These are phyloP conservation scores for Cranoglanis bouderius DNA, from an alignment of 2,113 vertebrate species.

Conservation along the genomic window DNA sequence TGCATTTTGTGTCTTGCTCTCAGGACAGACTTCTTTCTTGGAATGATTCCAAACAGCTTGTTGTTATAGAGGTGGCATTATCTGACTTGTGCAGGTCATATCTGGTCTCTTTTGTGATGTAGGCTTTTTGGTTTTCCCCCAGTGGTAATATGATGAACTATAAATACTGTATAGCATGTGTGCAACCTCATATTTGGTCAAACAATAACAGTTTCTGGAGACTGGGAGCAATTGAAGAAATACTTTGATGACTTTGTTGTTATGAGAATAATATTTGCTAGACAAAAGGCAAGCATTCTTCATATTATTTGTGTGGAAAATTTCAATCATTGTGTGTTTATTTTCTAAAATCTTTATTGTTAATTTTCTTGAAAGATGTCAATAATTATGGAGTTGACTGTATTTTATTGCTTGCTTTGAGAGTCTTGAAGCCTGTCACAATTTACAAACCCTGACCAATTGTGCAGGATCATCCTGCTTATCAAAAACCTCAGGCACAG, in stretches of 20 bases:
- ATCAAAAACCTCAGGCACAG: background rate
- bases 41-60: background rate
- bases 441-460: background rate
- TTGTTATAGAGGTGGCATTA: background rate
- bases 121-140: background rate
- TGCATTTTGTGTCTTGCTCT: background rate
- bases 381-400: background rate
- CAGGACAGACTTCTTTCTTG: background rate
- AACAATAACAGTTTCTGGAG: too few species aligned
- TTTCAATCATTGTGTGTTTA: background rate
- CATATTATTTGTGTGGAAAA: background rate
- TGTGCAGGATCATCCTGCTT: background rate
- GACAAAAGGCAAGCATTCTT: background rate
- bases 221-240: too few species aligned
- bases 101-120: background rate
- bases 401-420: background rate
- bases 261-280: background rate
- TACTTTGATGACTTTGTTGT: background rate
- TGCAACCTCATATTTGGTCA: too few species aligned
- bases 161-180: too few species aligned
- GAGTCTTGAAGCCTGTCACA: background rate
- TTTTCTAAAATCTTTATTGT: background rate
- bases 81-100: background rate
- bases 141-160: too few species aligned
- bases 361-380: background rate